A percentile compares a stretch with the other conserved stretches of the same genome.
Evolutionary conservation across 2,888 invertebrate species (phyloP).

Genomic region (Tinea semifulvella): DNA sequence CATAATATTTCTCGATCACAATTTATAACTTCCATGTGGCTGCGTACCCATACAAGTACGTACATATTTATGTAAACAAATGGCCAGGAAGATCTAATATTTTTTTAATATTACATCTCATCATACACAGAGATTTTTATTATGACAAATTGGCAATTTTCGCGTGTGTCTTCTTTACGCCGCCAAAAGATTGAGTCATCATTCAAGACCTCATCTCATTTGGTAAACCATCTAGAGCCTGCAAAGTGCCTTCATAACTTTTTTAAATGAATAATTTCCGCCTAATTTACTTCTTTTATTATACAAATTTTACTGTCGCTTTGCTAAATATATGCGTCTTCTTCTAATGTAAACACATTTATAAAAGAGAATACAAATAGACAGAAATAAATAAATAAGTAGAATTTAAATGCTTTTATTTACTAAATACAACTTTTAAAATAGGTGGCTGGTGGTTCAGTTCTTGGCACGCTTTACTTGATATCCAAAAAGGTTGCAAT

Average conservation of each 20-base stretch:
- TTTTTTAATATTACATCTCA: constrained; percentile 13
- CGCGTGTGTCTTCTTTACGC: constrained; percentile 54
- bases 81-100: constrained; percentile 11
- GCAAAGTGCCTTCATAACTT: constrained; percentile 41
- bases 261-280: constrained; percentile 19
- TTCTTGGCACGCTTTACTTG: too few relatives aligned
- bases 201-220: constrained; percentile 50
- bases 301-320: constrained; percentile 10
- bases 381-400: too few relatives aligned
- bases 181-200: constrained; percentile 56
- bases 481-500: too few relatives aligned
- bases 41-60: neutral
- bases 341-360: too few relatives aligned
- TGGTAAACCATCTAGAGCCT: constrained; percentile 36
- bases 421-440: too few relatives aligned
- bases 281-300: constrained; percentile 8
- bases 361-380: too few relatives aligned
- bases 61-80: constrained; percentile 13
- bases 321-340: constrained; percentile 1
- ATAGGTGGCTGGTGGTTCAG: too few relatives aligned
- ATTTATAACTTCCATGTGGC: constrained; percentile 28
- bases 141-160: constrained; percentile 64
- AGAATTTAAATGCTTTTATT: too few relatives aligned
- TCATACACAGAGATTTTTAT: constrained; percentile 29
- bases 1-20: constrained; percentile 23